These are phyloP conservation scores for Trypoxylon attenuatum DNA, from an alignment of 2,888 invertebrate species.

Conservation along the genomic window DNA sequence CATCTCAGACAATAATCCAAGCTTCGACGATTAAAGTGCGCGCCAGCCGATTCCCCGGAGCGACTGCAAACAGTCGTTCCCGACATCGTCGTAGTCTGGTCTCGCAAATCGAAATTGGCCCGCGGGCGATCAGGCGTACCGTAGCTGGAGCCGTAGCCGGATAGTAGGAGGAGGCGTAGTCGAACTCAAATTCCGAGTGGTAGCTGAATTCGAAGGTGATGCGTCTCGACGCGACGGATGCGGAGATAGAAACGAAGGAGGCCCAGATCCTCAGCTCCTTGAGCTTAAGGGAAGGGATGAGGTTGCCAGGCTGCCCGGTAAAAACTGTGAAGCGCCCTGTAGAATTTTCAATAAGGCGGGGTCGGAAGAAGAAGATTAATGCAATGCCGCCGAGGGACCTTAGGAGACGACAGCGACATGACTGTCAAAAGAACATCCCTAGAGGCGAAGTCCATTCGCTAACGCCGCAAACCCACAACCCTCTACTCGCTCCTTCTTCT, in stretches of 20 bases:
- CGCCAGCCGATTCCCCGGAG: background rate
- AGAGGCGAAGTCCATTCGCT: slow-evolving; percentile 60
- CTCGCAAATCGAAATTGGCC: background rate
- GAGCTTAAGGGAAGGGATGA: background rate
- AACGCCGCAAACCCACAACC: slow-evolving; percentile 49
- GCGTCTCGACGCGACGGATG: background rate
- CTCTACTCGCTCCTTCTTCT: slow-evolving; percentile 8
- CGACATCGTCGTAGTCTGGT: no score
- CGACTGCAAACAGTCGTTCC: background rate
- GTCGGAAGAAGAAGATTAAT: slow-evolving; percentile 69
- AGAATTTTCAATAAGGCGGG: slow-evolving; percentile 70
- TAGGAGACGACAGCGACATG: slow-evolving; percentile 67
- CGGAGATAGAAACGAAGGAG: background rate
- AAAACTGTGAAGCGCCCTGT: slow-evolving; percentile 64
- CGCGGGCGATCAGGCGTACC: background rate
- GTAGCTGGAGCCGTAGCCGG: background rate
- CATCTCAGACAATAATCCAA: background rate
- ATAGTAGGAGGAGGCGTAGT: no score
- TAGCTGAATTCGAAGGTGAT: background rate
- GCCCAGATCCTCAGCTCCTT: background rate
- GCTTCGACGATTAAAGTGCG: background rate
- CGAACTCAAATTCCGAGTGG: background rate
- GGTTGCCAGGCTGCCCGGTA: slow-evolving; percentile 32
- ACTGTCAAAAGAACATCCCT: slow-evolving; percentile 70
- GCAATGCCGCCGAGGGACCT: slow-evolving; percentile 67